A percentile compares a stretch with the other conserved stretches of the same genome.
These are phyloP conservation scores for Prorops nasuta DNA, from an alignment of 1,140 invertebrate species.

Conservation along the genomic window DNA sequence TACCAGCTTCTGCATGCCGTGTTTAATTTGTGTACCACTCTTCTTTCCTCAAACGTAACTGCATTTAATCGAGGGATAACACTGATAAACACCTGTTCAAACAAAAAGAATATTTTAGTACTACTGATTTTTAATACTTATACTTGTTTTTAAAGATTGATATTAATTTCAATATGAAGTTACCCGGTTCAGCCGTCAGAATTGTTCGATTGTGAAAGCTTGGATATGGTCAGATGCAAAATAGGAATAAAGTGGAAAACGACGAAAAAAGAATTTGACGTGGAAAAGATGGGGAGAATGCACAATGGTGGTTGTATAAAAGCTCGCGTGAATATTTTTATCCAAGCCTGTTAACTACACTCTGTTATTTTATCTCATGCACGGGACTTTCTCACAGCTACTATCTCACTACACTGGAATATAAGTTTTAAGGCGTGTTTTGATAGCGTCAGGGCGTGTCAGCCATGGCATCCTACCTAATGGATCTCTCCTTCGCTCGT, in stretches of 20 bases:
- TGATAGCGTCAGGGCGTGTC: slow-evolving; percentile 50
- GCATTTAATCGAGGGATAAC: too few species aligned
- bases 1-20: too few species aligned
- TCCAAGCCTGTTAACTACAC: slow-evolving; percentile 44
- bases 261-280: not conserved
- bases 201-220: too few species aligned
- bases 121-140: too few species aligned
- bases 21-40: too few species aligned
- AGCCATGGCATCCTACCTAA: slow-evolving; percentile 48
- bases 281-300: not conserved
- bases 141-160: too few species aligned
- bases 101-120: too few species aligned
- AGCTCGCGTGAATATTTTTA: slow-evolving; percentile 46
- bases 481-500: slow-evolving; percentile 42
- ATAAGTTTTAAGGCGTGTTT: slow-evolving; percentile 53
- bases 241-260: not conserved
- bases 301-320: slow-evolving; percentile 13
- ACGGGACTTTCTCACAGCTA: slow-evolving; percentile 34
- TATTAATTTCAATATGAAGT: too few species aligned
- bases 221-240: too few species aligned
- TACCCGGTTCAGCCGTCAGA: too few species aligned
- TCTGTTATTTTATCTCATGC: slow-evolving; percentile 50
- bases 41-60: too few species aligned
- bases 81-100: too few species aligned
- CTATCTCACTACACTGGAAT: slow-evolving; percentile 31